Evolutionary conservation across 2,888 invertebrate genomes (phyloP).

Genomic region (Drosophila neonasuta): DNA sequence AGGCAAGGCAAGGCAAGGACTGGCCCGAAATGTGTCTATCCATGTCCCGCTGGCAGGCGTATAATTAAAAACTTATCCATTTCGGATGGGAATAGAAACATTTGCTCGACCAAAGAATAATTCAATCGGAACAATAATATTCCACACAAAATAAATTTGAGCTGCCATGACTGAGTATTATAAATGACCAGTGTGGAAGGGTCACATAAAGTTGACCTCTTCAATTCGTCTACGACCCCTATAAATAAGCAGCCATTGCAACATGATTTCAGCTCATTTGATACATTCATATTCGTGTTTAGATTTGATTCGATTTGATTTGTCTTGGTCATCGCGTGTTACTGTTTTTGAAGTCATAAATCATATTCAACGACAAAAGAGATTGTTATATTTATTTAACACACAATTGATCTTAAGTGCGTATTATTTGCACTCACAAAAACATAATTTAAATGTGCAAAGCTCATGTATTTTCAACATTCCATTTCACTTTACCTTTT

Average conservation of each 20-base stretch:
- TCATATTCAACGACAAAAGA: too few species aligned
- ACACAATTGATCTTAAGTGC: not conserved
- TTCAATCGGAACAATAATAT: constrained; percentile 19
- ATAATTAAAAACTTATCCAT: constrained; percentile 28
- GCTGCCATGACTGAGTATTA: not conserved
- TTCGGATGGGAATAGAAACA: constrained; percentile 32
- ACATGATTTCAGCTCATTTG: constrained; percentile 2
- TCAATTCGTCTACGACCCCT: not conserved
- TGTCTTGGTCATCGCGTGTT: not conserved
- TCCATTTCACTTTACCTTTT: constrained; percentile 2
- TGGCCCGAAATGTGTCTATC: not conserved
- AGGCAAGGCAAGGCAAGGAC: constrained; percentile 8
- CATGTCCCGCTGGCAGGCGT: not conserved
- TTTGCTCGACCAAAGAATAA: constrained; percentile 22
- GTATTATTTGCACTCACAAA: not conserved
- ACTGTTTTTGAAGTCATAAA: not conserved
- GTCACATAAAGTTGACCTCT: constrained; percentile 5
- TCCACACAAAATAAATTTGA: not conserved
- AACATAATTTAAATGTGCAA: not conserved
- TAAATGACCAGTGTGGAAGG: constrained; percentile 1
- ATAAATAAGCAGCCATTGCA: not conserved
- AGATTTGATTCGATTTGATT: constrained; percentile 6
- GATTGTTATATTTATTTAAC: not conserved
- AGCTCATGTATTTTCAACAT: not conserved
- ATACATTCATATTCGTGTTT: not conserved